Evolutionary conservation across 2,797 vertebrate species (phyloP), one percentile per base, ranked within the genome.

Genomic region (Parauchenoglanis ngamensis): DNA sequence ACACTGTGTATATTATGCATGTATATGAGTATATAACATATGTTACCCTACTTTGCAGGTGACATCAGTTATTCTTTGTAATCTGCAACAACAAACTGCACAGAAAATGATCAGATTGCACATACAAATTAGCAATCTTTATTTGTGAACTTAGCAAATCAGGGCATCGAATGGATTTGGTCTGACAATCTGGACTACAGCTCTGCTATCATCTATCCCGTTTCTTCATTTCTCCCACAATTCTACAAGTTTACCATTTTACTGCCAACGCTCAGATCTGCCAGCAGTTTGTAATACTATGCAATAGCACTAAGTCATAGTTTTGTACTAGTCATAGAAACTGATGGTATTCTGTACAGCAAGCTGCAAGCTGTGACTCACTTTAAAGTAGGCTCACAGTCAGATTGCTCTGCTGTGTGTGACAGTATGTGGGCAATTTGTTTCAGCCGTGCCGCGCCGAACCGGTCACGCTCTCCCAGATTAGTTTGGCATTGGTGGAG

Each of bases 401-500:
- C 87, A 68, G 78, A 83, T 59, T 31, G 79, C 70, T 56, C 56
- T 73, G 57, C 80, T 54, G 81, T 35, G 25, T 61, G 79, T 88
- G 73, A 88, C 87, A 77, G 84, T 83, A 83, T 83, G 86, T 65
- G 73, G 73, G 78, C 81, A 88, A 83, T 65, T 83, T 82, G 88
- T 88, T 89, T 90, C 54, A 82, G 78, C 76, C 72, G 59, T 40
- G 61, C 61, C 61, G 46, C 13, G 54, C 84, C 23, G 31, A 56
- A 59, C 57, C 46, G 80, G 80, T 72, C 85, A 83, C 49, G 67
- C 59, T 83, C 85, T 68, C 70, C 73, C 63, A 73, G 79, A 72
- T 86, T 85, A 75, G 77, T 87, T 86, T 77, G 84, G 85, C 86
- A 87, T 87, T 52, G 75, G 88, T 63, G 49, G 86, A 80, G 85